Percentiles rank a stretch among this genome's conserved stretches.
Conservation (phyloP, 64 coral and sea anemone genomes). For the Acropora yongei region DNA sequence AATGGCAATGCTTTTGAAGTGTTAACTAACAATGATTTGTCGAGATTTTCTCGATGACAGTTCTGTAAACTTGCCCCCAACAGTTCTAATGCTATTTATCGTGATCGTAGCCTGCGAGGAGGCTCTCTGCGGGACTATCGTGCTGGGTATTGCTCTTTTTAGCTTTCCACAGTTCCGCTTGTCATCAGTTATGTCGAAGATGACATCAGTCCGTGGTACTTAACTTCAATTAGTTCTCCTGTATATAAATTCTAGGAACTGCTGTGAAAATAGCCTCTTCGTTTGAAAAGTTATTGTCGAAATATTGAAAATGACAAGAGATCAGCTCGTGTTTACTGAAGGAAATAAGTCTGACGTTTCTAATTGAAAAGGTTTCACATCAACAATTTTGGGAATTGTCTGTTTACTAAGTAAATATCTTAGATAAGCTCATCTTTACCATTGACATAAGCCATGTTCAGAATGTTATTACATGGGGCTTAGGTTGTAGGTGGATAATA, state of each 20-base stretch:
- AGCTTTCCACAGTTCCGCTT: too few species aligned
- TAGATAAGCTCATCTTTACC: neutral
- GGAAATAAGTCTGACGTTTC: too few species aligned
- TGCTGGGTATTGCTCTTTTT: neutral
- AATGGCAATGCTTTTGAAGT: neutral
- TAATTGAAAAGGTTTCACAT: too few species aligned
- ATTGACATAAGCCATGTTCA: neutral
- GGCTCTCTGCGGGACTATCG: neutral
- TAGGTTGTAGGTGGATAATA: neutral
- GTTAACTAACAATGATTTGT: neutral
- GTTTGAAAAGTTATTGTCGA: neutral
- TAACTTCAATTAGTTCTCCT: too few species aligned
- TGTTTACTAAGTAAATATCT: neutral
- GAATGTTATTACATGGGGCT: neutral
- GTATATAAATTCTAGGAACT: too few species aligned
- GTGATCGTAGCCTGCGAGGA: neutral
- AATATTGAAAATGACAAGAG: neutral
- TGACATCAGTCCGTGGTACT: too few species aligned
- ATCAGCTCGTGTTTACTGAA: neutral
- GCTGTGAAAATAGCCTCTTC: neutral
- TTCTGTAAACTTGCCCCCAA: neutral
- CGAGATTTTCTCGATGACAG: neutral
- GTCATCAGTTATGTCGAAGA: too few species aligned
- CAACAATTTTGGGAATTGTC: neutral
- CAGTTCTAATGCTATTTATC: neutral